These are phyloP conservation scores for Plagiodera versicolora DNA, from an alignment of 2,888 invertebrate genomes.

Conservation along the genomic window DNA sequence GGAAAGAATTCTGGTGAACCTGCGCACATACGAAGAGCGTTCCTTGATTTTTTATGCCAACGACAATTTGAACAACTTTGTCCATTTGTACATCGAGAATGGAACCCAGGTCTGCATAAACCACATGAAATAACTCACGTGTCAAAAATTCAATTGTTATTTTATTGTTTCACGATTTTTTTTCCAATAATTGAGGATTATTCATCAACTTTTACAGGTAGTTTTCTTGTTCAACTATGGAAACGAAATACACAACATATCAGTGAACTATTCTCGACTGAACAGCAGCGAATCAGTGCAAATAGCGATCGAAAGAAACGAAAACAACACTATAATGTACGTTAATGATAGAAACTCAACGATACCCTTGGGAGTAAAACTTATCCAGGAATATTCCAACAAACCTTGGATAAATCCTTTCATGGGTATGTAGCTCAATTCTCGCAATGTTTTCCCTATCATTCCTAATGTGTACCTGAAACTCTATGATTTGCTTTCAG, in stretches of 20 bases:
- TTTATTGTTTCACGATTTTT: too few relatives aligned
- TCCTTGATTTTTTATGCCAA: conserved; percentile 87
- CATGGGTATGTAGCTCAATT: conserved; percentile 61
- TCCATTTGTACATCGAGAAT: conserved; percentile 82
- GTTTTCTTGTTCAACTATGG: conserved; percentile 84
- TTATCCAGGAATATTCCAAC: conserved; percentile 77
- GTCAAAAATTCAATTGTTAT: too few relatives aligned
- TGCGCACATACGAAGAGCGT: conserved; percentile 82
- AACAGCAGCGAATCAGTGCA: conserved; percentile 85
- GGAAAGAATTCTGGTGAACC: conserved; percentile 82
- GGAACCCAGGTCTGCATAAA: conserved; percentile 60
- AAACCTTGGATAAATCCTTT: conserved; percentile 87
- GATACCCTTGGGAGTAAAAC: conserved; percentile 67
- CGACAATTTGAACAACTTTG: conserved; percentile 91
- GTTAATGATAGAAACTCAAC: conserved; percentile 79
- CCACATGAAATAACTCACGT: too few relatives aligned
- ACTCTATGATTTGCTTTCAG: too few relatives aligned
- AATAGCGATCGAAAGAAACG: conserved; percentile 78
- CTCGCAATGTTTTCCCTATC: too few relatives aligned
- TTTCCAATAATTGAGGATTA: neutral
- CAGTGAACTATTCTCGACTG: conserved; percentile 72
- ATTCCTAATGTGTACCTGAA: too few relatives aligned
- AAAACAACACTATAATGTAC: conserved; percentile 74
- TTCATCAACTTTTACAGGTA: conserved; percentile 51
- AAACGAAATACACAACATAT: conserved; percentile 77